Base-by-base conservation (phyloP, 2,113 vertebrate species). In the Megaptera novaeangliae region DNA sequence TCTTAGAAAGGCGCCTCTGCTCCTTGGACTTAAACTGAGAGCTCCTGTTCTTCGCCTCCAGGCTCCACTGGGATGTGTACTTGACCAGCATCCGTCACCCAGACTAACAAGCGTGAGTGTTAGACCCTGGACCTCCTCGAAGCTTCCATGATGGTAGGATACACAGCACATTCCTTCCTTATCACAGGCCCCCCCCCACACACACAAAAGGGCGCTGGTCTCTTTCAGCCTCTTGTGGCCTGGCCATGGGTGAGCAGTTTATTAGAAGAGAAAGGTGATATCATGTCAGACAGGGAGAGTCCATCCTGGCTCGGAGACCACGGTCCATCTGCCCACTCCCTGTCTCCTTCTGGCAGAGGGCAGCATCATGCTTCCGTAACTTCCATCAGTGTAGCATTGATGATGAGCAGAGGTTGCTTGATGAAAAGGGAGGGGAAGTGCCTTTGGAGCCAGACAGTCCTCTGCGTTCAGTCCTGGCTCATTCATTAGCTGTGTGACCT, bases 291-390 rank as follows among this genome's bases (percentile, higher is more conserved):
- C 10, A 5, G 46, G 44, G 55, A 88, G 78, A 46, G 10, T n/a
- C 63, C 6, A 78, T 12, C 25, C 59, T 23, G 66, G 49, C 11
- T 46, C 8, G 0, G 4, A 61, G 71, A 78, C 72, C 86, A 1
- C 0, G 1, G 41, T 23, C n/a, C 57, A 18, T 23, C 36, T 15
- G 27, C 18, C 82, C 71, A 31, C 0, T 0, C 27, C 63, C 36
- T 8, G 6, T 11, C 52, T 92, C 59, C 66, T 89, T 44, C 66
- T 23, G 49, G 46, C 7, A 64, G n/a, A 63, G 6, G 44, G 36
- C 6, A 13, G 52, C 59, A 1, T 29, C 6, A 0, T 7, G 6
- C 2, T n/a, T 14, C 2, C 0, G 3, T 61, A 21, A 1, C 29
- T 23, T 25, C 55, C 2, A 3, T 4, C 72, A 13, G 52, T 9